A percentile compares a stretch with the other conserved stretches of the same genome.
phyloP scores from a whole-genome alignment of 2,113 vertebrate genomes.

The Crypturellus undulatus region DNA sequence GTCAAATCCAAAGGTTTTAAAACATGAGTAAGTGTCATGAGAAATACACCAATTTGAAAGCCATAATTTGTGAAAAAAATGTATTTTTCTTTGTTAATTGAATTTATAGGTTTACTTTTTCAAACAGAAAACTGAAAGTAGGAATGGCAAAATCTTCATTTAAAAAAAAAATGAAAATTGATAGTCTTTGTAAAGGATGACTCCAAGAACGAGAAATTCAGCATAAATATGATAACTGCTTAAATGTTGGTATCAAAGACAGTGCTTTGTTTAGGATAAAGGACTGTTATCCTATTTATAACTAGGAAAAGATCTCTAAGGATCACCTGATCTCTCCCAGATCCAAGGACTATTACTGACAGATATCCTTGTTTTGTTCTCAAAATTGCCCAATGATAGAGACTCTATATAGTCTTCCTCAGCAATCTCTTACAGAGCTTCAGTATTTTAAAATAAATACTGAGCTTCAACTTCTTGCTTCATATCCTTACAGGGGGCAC shows the following conservation, averaged over 20 bases:
- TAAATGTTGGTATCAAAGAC: not conserved
- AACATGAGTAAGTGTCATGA: not conserved
- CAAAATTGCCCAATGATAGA: not conserved
- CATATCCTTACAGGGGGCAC: not conserved
- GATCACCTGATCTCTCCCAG: not conserved
- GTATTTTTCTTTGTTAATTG: not conserved
- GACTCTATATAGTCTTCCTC: not conserved
- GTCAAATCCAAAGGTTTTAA: not conserved
- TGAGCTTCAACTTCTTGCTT: not conserved
- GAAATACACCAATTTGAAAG: constrained; percentile 16
- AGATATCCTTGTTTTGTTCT: not conserved
- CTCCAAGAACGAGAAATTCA: not conserved
- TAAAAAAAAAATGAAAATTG: not conserved
- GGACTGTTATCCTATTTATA: not conserved
- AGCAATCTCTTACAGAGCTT: not conserved
- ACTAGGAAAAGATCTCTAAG: not conserved
- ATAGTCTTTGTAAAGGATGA: not conserved
- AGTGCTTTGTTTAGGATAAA: not conserved
- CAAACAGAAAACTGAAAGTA: not conserved
- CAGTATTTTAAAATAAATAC: not conserved
- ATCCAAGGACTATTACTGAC: not conserved
- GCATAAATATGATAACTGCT: not conserved
- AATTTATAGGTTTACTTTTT: not conserved
- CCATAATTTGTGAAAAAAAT: not conserved
- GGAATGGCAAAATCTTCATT: not conserved